phyloP scores from a whole-genome alignment of 2,888 invertebrate species.

The Disparrhopalites patrizii region DNA sequence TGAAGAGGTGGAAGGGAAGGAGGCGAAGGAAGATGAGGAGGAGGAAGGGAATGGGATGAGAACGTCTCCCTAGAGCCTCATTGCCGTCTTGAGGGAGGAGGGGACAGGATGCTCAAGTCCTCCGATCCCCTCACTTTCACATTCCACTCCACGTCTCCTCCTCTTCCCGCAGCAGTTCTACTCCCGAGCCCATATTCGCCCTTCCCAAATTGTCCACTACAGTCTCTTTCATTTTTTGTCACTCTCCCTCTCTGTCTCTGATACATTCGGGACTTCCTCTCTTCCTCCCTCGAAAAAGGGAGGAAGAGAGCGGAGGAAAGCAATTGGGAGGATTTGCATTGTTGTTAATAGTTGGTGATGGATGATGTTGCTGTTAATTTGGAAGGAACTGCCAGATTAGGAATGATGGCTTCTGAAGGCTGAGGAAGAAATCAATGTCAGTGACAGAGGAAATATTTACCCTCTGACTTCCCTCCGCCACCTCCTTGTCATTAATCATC shows the following conservation, averaged over 20 bases:
- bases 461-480: slow-evolving; percentile 20
- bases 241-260: not conserved
- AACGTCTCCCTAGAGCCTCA: slow-evolving; percentile 15
- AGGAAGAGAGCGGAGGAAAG: not conserved
- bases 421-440: slow-evolving; percentile 26
- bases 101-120: slow-evolving; percentile 13
- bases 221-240: not conserved
- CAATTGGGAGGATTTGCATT: too few species aligned
- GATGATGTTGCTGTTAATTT: too few species aligned
- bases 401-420: too few species aligned
- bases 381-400: too few species aligned
- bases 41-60: slow-evolving; percentile 1
- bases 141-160: slow-evolving; percentile 6
- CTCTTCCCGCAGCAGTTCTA: not conserved
- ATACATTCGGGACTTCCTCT: not conserved
- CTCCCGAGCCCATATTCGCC: not conserved
- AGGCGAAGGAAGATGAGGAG: slow-evolving; percentile 1
- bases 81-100: slow-evolving; percentile 8
- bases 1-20: slow-evolving; percentile 3
- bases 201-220: too few species aligned
- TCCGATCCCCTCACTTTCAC: not conserved
- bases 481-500: slow-evolving; percentile 20
- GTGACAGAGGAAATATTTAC: slow-evolving; percentile 29
- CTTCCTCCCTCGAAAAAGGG: not conserved
- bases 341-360: too few species aligned